Evolutionary conservation across 1,140 invertebrate species (phyloP), one percentile per base, ranked within the genome.

Genomic region (Halictus rubicundus): DNA sequence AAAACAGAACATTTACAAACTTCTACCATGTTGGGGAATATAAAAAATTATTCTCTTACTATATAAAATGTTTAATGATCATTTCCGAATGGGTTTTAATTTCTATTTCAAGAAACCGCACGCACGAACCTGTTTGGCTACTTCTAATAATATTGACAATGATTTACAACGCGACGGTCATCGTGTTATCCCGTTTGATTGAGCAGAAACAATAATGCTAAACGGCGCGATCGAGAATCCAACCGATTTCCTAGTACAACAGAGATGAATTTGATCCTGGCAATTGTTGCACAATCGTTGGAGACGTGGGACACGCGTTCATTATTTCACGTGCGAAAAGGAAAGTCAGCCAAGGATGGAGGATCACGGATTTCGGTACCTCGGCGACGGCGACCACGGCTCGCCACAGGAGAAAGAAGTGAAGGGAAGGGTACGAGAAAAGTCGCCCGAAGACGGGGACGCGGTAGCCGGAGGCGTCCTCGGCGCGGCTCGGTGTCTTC

Each of bases 271-370:
- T 8, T 2, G 16, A 16, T 21, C 32, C 19, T 9, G 6, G 16
- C 6, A 77, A 64, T 69, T 65, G 57, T 82, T 82, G 77, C 81
- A 65, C 68, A 80, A 82, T 69, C 70, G 65, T 63, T 32, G 70
- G 37, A 74, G 49, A 52, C 66, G 78, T 71, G 66, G 52, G 27
- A 37, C 63, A 68, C 59, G 27, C 63, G 70, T 37, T 68, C 59
- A 66, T 73, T 70, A 69, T 81, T 73, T 69, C 59, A 70, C 74
- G 79, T 70, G 49, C n/a, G 59, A 81, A 81, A 65, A 81, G 69
- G 16, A 54, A 23, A 46, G 23, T 2, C 0, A 42, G 23, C 2
- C 8, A 42, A 27, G 10, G 37, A 49, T 19, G 16, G 19, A 52
- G 66, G 57, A 32, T 19, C 21, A 39, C n/a, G 27, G 59, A 60